These are phyloP conservation scores for Leuctra nigra DNA, from an alignment of 2,888 invertebrate species.

Conservation along the genomic window DNA sequence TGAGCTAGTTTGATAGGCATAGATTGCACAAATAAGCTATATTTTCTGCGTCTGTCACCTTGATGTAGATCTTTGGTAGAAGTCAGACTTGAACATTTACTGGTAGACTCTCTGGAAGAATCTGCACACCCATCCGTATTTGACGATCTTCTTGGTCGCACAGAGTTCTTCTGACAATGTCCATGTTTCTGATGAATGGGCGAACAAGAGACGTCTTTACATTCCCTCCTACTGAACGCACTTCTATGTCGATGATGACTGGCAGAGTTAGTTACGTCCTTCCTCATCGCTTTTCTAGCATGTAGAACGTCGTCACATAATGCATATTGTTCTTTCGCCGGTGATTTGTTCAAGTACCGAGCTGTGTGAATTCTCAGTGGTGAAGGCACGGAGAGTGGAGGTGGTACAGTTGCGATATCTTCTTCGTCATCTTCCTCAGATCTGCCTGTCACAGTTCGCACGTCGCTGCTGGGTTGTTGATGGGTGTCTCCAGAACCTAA, in stretches of 20 bases:
- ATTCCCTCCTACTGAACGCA: too few species aligned
- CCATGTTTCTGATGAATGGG: background rate
- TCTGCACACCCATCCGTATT: too few species aligned
- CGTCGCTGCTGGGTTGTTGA: conserved; percentile 14
- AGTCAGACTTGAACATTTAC: conserved; percentile 80
- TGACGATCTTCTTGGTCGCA: too few species aligned
- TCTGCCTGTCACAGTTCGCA: conserved; percentile 39
- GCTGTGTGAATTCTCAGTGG: conserved; percentile 20
- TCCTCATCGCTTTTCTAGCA: too few species aligned
- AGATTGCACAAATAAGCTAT: too few species aligned
- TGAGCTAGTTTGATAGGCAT: too few species aligned
- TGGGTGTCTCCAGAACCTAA: too few species aligned
- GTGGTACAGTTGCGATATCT: conserved; percentile 20
- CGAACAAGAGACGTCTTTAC: background rate
- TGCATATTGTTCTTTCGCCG: too few species aligned
- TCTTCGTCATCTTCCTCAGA: conserved; percentile 35
- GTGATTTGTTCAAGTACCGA: background rate
- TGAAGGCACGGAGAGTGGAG: conserved; percentile 43
- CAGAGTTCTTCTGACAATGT: background rate
- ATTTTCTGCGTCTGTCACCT: too few species aligned
- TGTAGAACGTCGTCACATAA: too few species aligned
- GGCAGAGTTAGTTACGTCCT: too few species aligned
- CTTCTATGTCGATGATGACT: too few species aligned
- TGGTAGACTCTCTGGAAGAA: conserved; percentile 64
- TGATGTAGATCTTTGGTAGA: conserved; percentile 43